Evolutionary conservation across 37 sponge, comb jelly and placozoan genomes (phyloP).

Genomic region (Petrosia ficiformis): DNA sequence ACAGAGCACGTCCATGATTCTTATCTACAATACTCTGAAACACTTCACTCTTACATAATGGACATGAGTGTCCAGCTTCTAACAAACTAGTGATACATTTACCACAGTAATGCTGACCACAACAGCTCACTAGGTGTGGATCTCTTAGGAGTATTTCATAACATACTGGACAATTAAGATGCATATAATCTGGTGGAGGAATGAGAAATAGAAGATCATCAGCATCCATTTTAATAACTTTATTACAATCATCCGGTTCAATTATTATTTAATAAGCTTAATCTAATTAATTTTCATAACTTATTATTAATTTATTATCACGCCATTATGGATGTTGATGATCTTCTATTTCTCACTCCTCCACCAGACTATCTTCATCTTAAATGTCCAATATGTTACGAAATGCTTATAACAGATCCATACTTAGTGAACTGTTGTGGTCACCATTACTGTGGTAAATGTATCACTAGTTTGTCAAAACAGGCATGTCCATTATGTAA

Average conservation of each 20-base stretch:
- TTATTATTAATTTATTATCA: too few species aligned
- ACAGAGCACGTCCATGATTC: slow-evolving; percentile 23
- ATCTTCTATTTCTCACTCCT: not conserved
- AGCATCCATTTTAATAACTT: not conserved
- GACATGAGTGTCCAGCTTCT: not conserved
- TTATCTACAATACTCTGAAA: not conserved
- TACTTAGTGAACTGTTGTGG: not conserved
- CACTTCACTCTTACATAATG: not conserved
- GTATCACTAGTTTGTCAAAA: not conserved
- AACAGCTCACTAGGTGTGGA: not conserved
- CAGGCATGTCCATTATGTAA: not conserved
- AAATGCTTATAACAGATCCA: not conserved
- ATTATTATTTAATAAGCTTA: too few species aligned
- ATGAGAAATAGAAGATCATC: not conserved
- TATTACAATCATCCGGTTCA: not conserved
- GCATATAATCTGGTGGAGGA: not conserved
- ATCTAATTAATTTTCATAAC: too few species aligned
- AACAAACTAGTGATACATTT: not conserved
- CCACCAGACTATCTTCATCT: not conserved
- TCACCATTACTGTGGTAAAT: not conserved
- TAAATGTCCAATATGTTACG: not conserved
- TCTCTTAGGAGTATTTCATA: not conserved
- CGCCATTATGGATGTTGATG: too few species aligned
- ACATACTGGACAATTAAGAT: not conserved
- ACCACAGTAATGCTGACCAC: not conserved